These are phyloP conservation scores for Phaedon cochleariae DNA, from an alignment of 2,888 invertebrate species.

Conservation along the genomic window DNA sequence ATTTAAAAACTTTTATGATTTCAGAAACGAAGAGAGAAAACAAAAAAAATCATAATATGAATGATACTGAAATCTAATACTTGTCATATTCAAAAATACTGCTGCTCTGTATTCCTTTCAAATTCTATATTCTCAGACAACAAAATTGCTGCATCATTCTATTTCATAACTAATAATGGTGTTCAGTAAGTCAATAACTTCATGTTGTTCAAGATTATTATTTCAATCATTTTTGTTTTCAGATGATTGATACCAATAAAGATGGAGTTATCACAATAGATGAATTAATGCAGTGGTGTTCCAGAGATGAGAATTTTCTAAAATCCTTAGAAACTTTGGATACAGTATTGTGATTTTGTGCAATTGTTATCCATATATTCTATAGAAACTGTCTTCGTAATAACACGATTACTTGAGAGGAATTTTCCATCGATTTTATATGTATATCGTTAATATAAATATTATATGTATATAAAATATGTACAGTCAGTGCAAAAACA, in stretches of 20 bases:
- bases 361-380: conserved; percentile 13
- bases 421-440: conserved; percentile 23
- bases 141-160: no score
- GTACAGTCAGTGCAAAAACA: background rate
- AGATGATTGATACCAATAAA: conserved; percentile 83
- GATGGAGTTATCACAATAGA: conserved; percentile 84
- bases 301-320: conserved; percentile 75
- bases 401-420: conserved; percentile 21
- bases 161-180: background rate
- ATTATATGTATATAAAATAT: conserved; percentile 6
- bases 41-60: no score
- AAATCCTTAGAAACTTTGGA: conserved; percentile 76
- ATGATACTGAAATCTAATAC: no score
- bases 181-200: no score
- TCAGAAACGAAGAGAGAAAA: no score
- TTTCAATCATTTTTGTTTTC: conserved; percentile 50
- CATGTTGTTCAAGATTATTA: no score
- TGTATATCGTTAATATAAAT: conserved; percentile 17
- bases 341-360: conserved; percentile 74
- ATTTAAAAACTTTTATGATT: no score
- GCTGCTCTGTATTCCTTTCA: no score
- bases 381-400: conserved; percentile 19
- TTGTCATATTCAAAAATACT: no score
- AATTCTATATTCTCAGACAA: no score
- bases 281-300: conserved; percentile 82